Conservation (phyloP, 2,113 vertebrate species). For the Aix galericulata region DNA sequence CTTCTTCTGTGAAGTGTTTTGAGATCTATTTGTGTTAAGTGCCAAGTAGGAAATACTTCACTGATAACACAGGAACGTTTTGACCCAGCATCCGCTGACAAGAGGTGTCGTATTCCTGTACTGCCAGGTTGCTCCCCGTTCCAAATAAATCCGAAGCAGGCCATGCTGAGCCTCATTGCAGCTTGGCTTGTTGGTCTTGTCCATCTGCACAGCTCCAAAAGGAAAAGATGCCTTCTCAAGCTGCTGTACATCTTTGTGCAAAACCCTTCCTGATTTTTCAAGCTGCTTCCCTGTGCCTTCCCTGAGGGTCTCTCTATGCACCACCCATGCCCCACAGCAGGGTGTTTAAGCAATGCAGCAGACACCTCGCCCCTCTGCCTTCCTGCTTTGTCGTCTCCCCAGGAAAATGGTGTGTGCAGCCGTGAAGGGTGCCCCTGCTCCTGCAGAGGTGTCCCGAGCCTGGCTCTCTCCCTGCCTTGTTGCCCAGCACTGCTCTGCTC, state of each 20-base stretch:
- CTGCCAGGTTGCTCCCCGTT: too few species aligned
- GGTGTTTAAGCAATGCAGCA: fast-evolving
- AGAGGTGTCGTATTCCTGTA: not conserved
- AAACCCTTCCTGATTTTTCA: not conserved
- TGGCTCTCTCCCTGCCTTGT: not conserved
- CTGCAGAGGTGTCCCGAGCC: not conserved
- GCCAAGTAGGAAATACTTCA: not conserved
- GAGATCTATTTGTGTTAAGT: not conserved
- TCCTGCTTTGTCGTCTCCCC: not conserved
- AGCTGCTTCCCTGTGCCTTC: not conserved
- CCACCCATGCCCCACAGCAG: fast-evolving
- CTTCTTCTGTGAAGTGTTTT: not conserved
- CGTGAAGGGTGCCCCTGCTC: fast-evolving
- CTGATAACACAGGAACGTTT: not conserved
- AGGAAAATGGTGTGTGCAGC: fast-evolving
- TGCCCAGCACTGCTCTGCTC: not conserved
- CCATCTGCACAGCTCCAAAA: not conserved
- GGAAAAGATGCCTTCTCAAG: not conserved
- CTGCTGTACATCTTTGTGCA: not conserved
- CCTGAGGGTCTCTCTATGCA: not conserved
- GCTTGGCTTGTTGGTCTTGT: not conserved
- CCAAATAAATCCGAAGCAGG: too few species aligned
- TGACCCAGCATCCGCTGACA: not conserved
- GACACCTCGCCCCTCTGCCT: fast-evolving
- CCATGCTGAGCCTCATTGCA: not conserved